A percentile compares a stretch with the other conserved stretches of the same genome.
These are phyloP conservation scores for Pseudanteris insignis DNA, from an alignment of 2,888 invertebrate species.

Conservation along the genomic window DNA sequence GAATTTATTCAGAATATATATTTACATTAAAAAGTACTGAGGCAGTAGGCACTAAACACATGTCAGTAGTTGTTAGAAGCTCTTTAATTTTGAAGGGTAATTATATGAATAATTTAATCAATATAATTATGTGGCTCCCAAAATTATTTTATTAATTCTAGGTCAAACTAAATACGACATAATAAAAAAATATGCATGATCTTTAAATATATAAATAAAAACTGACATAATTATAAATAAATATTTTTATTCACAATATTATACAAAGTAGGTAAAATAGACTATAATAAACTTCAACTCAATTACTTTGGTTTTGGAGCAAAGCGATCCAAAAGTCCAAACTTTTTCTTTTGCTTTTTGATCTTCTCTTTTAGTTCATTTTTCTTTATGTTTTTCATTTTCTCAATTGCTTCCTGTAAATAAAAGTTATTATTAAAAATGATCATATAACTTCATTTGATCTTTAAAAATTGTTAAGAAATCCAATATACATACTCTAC, in stretches of 20 bases:
- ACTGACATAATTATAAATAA: no score
- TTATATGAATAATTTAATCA: no score
- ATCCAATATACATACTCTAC: constrained; percentile 69
- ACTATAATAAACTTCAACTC: constrained; percentile 2
- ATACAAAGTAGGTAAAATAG: not conserved
- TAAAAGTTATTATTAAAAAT: not conserved
- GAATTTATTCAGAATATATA: no score
- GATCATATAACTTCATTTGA: not conserved
- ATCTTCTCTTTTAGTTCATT: constrained; percentile 62
- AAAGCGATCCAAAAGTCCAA: constrained; percentile 70
- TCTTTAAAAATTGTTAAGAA: no score
- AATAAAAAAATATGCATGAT: no score
- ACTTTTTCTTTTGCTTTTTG: constrained; percentile 59
- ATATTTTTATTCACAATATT: constrained; percentile 2
- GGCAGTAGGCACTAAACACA: no score
- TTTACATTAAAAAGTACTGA: no score
- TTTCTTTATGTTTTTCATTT: constrained; percentile 62
- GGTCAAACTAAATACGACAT: no score
- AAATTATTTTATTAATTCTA: no score
- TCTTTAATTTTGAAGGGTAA: no score
- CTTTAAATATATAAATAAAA: not conserved
- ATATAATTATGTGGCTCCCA: no score
- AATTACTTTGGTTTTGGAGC: constrained; percentile 68
- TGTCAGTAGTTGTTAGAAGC: no score
- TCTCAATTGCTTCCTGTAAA: constrained; percentile 69